phyloP scores from a whole-genome alignment of 2,888 invertebrate species.

The Lithophane socia region DNA sequence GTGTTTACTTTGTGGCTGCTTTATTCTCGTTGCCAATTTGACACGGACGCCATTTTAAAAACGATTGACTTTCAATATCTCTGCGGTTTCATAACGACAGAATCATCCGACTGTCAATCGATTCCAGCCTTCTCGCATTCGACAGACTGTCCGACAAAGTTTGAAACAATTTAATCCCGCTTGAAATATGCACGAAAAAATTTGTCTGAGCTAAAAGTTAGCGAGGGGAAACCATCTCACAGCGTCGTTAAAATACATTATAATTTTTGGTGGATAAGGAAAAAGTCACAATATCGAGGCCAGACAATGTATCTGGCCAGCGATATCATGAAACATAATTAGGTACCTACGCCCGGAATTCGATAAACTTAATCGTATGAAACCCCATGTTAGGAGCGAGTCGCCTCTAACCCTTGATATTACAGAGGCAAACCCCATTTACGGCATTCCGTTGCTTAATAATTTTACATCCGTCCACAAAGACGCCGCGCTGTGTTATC shows the following conservation, averaged over 20 bases:
- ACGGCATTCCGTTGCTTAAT: constrained; percentile 84
- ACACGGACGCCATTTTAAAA: constrained; percentile 59
- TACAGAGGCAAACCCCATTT: constrained; percentile 78
- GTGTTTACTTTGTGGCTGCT: constrained; percentile 84
- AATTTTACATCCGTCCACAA: constrained; percentile 88
- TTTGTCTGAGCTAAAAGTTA: constrained; percentile 72
- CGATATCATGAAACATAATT: constrained; percentile 68
- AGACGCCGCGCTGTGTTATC: constrained; percentile 87
- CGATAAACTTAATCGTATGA: constrained; percentile 77
- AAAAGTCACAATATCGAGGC: constrained; percentile 60
- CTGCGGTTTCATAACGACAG: constrained; percentile 72
- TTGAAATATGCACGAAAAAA: constrained; percentile 83
- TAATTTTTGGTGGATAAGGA: constrained; percentile 61
- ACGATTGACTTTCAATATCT: constrained; percentile 71
- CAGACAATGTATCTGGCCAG: constrained; percentile 54
- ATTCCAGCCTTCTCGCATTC: constrained; percentile 76
- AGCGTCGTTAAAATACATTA: constrained; percentile 65
- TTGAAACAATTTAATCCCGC: constrained; percentile 84
- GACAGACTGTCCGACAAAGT: constrained; percentile 81
- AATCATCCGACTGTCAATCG: constrained; percentile 78
- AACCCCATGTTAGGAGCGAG: constrained; percentile 69
- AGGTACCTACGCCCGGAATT: constrained; percentile 70
- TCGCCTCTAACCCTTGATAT: constrained; percentile 77
- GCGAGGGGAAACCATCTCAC: constrained; percentile 68
- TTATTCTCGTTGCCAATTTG: constrained; percentile 74